Conservation (phyloP, 2,113 vertebrate species). For the Colinus virginianus region DNA sequence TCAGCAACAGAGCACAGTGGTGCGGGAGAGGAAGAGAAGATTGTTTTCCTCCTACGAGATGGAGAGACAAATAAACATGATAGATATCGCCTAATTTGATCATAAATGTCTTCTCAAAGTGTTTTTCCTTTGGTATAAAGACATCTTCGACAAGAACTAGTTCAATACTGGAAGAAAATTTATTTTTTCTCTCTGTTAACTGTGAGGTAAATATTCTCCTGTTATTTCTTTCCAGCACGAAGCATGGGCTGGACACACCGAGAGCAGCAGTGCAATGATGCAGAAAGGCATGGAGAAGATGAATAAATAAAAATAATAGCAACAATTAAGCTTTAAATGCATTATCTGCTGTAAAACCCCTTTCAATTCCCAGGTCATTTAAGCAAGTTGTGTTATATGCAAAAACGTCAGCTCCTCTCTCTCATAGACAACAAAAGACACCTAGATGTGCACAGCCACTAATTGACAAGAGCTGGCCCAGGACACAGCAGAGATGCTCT, state of each 20-base stretch:
- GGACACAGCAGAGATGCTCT: not conserved
- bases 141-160: not conserved
- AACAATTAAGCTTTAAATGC: not conserved
- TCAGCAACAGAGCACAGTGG: not conserved
- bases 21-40: not conserved
- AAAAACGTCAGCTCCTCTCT: not conserved
- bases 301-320: not conserved
- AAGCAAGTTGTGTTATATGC: not conserved
- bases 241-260: not conserved
- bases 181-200: not conserved
- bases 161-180: not conserved
- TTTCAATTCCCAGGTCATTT: not conserved
- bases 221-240: not conserved
- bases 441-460: accelerated
- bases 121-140: not conserved
- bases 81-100: not conserved
- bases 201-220: not conserved
- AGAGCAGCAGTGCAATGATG: not conserved
- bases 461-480: not conserved
- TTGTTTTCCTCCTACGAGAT: not conserved
- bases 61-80: not conserved
- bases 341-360: not conserved
- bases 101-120: not conserved
- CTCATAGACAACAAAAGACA: not conserved
- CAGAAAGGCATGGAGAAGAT: not conserved